phyloP scores from a whole-genome alignment of 2,888 invertebrate genomes.

The Eupithecia inturbata region DNA sequence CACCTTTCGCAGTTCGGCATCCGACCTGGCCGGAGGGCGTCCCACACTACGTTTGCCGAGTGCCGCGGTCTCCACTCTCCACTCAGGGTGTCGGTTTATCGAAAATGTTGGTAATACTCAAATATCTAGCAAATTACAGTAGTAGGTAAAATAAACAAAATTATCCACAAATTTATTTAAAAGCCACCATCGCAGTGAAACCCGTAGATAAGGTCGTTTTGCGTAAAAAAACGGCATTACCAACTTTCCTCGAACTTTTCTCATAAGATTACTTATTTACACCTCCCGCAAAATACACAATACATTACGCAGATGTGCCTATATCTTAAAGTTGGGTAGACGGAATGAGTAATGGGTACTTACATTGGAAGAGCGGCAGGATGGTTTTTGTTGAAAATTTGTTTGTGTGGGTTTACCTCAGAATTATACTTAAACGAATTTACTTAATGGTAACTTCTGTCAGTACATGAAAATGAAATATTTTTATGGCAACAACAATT shows the following conservation, averaged over 20 bases:
- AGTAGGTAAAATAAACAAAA: neutral
- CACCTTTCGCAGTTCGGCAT: too few species aligned
- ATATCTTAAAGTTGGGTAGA: conserved; percentile 35
- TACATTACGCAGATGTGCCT: conserved; percentile 35
- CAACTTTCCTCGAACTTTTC: conserved; percentile 33
- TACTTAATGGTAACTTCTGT: neutral
- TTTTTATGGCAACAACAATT: too few species aligned
- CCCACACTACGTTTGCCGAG: too few species aligned
- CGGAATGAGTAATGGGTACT: conserved; percentile 25
- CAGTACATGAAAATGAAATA: too few species aligned
- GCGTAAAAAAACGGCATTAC: conserved; percentile 36
- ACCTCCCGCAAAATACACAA: conserved; percentile 39
- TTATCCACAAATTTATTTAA: conserved; percentile 10
- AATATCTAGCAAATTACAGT: neutral
- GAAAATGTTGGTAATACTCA: neutral
- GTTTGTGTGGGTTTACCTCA: neutral
- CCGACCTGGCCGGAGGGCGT: too few species aligned
- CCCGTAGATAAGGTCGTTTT: conserved; percentile 30
- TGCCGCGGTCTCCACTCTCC: too few species aligned
- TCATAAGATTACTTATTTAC: conserved; percentile 40
- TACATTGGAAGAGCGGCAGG: conserved; percentile 13
- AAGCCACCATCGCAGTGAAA: conserved; percentile 9
- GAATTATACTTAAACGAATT: neutral
- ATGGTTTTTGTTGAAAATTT: conserved; percentile 11
- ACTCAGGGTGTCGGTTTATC: neutral